Percentiles rank a stretch among this genome's conserved stretches.
These are phyloP conservation scores for Protobothrops mucrosquamatus DNA, from an alignment of 2,113 vertebrate genomes.

Conservation along the genomic window DNA sequence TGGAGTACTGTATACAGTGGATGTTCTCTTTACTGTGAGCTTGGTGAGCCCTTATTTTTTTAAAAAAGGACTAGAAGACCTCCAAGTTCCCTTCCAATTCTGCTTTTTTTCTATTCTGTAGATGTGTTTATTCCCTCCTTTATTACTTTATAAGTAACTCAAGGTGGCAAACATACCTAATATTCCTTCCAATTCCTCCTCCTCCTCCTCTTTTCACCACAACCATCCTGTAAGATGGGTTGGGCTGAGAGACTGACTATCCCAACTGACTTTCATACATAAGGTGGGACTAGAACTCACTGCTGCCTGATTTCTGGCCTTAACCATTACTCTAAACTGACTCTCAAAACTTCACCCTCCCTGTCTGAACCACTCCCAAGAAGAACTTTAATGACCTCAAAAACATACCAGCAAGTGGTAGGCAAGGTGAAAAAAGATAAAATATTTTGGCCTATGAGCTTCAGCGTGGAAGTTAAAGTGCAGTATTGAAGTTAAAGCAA, in stretches of 20 bases:
- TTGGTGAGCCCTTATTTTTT: background rate
- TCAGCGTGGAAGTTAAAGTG: too few relatives aligned
- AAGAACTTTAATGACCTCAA: too few relatives aligned
- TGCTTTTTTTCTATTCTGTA: background rate
- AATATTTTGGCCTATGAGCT: background rate
- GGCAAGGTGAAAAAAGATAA: background rate
- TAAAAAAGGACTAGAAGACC: background rate
- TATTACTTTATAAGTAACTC: background rate
- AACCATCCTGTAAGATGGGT: background rate
- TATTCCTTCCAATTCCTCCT: background rate
- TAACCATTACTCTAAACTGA: background rate
- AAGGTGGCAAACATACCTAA: background rate
- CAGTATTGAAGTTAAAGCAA: background rate
- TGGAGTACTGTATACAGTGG: background rate
- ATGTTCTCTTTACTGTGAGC: background rate
- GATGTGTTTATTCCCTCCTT: background rate
- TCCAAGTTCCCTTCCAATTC: background rate
- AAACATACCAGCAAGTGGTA: background rate
- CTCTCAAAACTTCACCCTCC: background rate
- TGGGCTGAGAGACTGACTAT: background rate
- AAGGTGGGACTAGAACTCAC: background rate
- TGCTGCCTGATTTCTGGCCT: background rate
- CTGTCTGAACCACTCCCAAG: background rate
- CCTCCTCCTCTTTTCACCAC: background rate
- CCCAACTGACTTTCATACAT: background rate